Evolutionary conservation across 2,888 invertebrate genomes (phyloP).

Genomic region (Harpalus rufipes): DNA sequence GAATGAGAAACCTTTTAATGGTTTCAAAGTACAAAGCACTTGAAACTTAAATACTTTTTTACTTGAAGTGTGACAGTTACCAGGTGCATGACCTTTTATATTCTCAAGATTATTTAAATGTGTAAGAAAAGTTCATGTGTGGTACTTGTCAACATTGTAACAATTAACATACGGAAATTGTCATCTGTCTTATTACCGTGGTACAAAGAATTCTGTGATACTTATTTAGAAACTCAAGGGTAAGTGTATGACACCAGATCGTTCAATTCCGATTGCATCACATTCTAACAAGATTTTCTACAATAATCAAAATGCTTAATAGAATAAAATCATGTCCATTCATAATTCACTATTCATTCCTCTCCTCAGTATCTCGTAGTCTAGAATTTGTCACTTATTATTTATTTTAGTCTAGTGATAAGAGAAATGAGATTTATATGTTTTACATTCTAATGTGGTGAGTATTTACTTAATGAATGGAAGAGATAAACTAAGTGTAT

Average conservation of each 20-base stretch:
- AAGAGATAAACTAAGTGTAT: background rate
- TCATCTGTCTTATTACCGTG: too few species aligned
- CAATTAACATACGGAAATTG: too few species aligned
- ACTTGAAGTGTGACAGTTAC: background rate
- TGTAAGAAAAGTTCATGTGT: background rate
- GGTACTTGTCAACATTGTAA: too few species aligned
- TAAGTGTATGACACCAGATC: too few species aligned
- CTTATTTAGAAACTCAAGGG: too few species aligned
- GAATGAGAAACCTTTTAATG: background rate
- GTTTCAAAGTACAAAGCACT: background rate
- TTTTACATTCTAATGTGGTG: background rate
- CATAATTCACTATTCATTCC: background rate
- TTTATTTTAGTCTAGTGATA: background rate
- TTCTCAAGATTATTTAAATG: background rate
- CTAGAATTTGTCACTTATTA: constrained; percentile 2
- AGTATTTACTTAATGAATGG: background rate
- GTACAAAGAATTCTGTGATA: too few species aligned
- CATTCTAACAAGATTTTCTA: background rate
- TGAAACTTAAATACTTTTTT: background rate
- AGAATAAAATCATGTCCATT: background rate
- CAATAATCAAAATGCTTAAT: background rate
- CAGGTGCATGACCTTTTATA: background rate
- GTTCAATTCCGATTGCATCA: too few species aligned
- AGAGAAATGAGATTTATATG: constrained; percentile 5
- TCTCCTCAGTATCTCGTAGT: background rate